phyloP scores from a whole-genome alignment of 2,797 vertebrate species.

The Muraenolepis orangiensis region DNA sequence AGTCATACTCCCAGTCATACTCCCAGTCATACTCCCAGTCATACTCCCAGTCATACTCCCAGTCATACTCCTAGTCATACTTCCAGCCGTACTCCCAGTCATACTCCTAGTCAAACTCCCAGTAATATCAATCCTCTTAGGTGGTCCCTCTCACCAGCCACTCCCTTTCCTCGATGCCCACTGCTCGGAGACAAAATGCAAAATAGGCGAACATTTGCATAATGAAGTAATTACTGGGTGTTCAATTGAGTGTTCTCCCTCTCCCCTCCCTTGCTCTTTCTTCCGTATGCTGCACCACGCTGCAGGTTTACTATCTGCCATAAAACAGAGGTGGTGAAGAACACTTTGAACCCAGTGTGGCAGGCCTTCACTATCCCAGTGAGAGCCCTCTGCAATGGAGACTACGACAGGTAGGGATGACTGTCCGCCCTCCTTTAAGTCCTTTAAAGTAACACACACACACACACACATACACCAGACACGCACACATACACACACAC shows the following conservation, averaged over 20 bases:
- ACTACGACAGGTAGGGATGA: constrained; percentile 80
- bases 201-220: not conserved
- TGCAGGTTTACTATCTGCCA: constrained; percentile 90
- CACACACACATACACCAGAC: no score
- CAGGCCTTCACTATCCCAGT: constrained; percentile 85
- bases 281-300: not conserved
- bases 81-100: not conserved
- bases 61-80: no score
- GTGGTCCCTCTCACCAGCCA: constrained; percentile 19
- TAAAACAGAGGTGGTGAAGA: constrained; percentile 90
- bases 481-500: no score
- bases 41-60: no score
- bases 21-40: no score
- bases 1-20: no score
- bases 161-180: constrained; percentile 5
- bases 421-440: not conserved
- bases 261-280: not conserved
- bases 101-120: not conserved
- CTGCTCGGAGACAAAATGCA: constrained; percentile 6
- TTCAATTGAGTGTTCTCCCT: constrained; percentile 9
- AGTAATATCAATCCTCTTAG: constrained; percentile 1
- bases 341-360: constrained; percentile 88
- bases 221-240: constrained; percentile 32
- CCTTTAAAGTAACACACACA: not conserved
- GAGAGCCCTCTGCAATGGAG: constrained; percentile 87